Percentiles rank a stretch among this genome's conserved stretches.
phyloP scores from a whole-genome alignment of 2,888 invertebrate genomes.

The Cephus spinipes region DNA sequence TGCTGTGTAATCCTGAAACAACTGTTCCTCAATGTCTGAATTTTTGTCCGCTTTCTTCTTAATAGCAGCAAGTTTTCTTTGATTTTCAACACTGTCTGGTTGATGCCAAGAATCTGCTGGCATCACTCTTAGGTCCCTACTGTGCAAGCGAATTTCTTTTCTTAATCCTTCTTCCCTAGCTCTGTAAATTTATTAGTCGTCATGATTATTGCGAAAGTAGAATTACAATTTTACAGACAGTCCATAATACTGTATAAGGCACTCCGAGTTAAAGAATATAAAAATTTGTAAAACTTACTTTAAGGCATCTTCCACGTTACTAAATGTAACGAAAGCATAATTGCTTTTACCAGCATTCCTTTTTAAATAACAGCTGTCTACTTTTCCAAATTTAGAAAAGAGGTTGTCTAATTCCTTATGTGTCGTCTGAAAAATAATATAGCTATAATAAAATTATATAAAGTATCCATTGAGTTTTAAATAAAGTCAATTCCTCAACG shows the following conservation, averaged over 20 bases:
- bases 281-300: conserved; percentile 62
- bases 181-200: conserved; percentile 31
- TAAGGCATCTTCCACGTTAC: conserved; percentile 69
- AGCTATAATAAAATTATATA: conserved; percentile 1
- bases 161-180: conserved; percentile 47
- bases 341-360: conserved; percentile 68
- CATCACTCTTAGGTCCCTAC: conserved; percentile 66
- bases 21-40: conserved; percentile 36
- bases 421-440: conserved; percentile 67
- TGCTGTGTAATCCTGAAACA: conserved; percentile 19
- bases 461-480: background rate
- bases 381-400: conserved; percentile 72
- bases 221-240: background rate
- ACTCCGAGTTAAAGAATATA: background rate
- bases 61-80: conserved; percentile 23
- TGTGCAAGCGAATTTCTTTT: conserved; percentile 54
- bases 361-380: conserved; percentile 71
- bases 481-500: background rate
- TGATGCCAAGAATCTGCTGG: conserved; percentile 76
- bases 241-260: background rate
- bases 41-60: conserved; percentile 42
- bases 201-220: background rate
- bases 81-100: conserved; percentile 65
- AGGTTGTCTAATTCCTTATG: conserved; percentile 69
- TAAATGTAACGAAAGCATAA: conserved; percentile 72